Conservation (phyloP, 2,113 vertebrate genomes). For the Atrichornis clamosus region DNA sequence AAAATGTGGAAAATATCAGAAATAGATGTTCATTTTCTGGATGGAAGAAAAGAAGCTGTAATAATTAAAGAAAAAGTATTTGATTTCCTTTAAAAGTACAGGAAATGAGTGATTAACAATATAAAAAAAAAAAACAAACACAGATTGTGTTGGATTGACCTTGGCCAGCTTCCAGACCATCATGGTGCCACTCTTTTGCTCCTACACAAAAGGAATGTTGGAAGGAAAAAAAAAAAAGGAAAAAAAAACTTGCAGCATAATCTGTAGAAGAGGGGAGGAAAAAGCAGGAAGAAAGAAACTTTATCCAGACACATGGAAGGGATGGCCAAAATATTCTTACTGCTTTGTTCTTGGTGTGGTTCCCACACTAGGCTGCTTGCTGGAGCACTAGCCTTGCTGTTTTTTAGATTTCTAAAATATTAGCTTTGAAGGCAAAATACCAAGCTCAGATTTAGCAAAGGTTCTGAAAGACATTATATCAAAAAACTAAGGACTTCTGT, state of each 20-base stretch:
- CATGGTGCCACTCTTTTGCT: background rate
- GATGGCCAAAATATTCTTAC: background rate
- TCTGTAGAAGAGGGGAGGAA: background rate
- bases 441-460: background rate
- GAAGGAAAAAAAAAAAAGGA: background rate
- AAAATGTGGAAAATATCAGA: background rate
- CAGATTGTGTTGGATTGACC: background rate
- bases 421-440: conserved; percentile 32
- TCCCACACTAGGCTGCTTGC: background rate
- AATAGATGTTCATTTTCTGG: background rate
- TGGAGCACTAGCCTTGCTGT: background rate
- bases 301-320: background rate
- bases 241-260: background rate
- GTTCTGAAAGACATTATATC: conserved; percentile 29
- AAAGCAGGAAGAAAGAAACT: background rate
- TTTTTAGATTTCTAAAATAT: conserved; percentile 39
- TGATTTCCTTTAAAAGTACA: background rate
- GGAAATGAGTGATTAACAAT: background rate
- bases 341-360: background rate
- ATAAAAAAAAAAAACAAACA: background rate
- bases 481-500: background rate
- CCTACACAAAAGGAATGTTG: background rate
- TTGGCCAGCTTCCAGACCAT: background rate
- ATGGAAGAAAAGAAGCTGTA: background rate
- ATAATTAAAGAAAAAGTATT: background rate